Evolutionary conservation across 1,140 invertebrate species (phyloP).

Genomic region (Andrena cerasifolii): DNA sequence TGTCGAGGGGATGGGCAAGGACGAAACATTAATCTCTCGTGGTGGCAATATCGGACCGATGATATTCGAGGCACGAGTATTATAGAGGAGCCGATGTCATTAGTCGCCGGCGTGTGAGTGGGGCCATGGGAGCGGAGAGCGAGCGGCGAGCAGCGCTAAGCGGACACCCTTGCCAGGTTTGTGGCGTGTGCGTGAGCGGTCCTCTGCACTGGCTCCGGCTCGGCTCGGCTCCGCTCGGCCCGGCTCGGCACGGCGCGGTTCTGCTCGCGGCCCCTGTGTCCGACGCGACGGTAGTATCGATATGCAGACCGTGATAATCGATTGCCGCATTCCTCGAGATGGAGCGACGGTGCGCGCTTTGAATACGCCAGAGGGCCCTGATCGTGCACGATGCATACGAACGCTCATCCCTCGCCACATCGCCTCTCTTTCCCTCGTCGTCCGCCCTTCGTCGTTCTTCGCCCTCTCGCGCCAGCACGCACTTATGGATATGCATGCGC

Average conservation of each 20-base stretch:
- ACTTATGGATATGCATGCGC: conserved; percentile 50
- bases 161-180: conserved; percentile 56
- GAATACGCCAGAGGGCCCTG: conserved; percentile 71
- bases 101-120: conserved; percentile 64
- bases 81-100: conserved; percentile 71
- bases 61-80: conserved; percentile 81
- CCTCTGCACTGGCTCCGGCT: conserved; percentile 27
- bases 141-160: conserved; percentile 50
- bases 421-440: conserved; percentile 25
- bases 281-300: conserved; percentile 75
- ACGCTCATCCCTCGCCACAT: conserved; percentile 51
- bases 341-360: conserved; percentile 74
- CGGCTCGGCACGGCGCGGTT: background rate
- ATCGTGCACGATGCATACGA: conserved; percentile 67
- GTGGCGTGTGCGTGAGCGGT: conserved; percentile 5
- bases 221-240: conserved; percentile 18
- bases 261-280: conserved; percentile 46
- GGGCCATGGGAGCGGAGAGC: conserved; percentile 43
- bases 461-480: conserved; percentile 39
- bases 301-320: conserved; percentile 80
- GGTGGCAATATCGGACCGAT: conserved; percentile 78
- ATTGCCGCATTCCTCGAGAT: conserved; percentile 79
- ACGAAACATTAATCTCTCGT: conserved; percentile 76
- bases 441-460: conserved; percentile 14
- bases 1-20: conserved; percentile 39